These are phyloP conservation scores for Chrysogorgia sp. DNA, from an alignment of 92 coral and sea anemone species.

Conservation along the genomic window DNA sequence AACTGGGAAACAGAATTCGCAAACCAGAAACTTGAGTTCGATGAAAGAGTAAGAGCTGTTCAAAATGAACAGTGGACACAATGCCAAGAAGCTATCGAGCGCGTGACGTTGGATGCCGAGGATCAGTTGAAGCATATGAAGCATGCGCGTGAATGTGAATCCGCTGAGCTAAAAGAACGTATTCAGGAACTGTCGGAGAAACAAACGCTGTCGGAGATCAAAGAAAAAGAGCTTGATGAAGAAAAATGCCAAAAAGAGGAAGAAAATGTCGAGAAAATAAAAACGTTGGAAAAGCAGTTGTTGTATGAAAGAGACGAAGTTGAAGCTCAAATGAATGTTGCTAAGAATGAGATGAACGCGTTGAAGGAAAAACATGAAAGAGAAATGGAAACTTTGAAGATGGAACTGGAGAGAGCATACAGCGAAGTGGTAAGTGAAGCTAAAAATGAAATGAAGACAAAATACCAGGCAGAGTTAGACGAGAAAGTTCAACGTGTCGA, in stretches of 20 bases:
- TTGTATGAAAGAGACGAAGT: conserved; percentile 77
- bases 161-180: conserved; percentile 75
- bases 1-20: conserved; percentile 86
- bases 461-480: conserved; percentile 86
- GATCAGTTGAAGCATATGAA: conserved; percentile 90
- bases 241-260: conserved; percentile 84
- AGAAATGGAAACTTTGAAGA: conserved; percentile 80
- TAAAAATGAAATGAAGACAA: conserved; percentile 83
- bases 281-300: conserved; percentile 76
- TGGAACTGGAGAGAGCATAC: conserved; percentile 80
- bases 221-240: conserved; percentile 83
- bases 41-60: conserved; percentile 78
- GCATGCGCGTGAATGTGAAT: conserved; percentile 76
- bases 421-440: conserved; percentile 76
- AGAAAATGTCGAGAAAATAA: conserved; percentile 76
- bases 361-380: conserved; percentile 81
- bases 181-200: conserved; percentile 82
- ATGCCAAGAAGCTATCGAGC: conserved; percentile 85
- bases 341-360: conserved; percentile 79
- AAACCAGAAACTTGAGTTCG: conserved; percentile 80
- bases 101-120: conserved; percentile 91
- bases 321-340: conserved; percentile 79
- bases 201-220: conserved; percentile 80
- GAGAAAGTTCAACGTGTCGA: conserved; percentile 88
- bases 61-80: conserved; percentile 85